Base-by-base conservation (phyloP, 1,140 invertebrate species). In the Asbolus verrucosus region DNA sequence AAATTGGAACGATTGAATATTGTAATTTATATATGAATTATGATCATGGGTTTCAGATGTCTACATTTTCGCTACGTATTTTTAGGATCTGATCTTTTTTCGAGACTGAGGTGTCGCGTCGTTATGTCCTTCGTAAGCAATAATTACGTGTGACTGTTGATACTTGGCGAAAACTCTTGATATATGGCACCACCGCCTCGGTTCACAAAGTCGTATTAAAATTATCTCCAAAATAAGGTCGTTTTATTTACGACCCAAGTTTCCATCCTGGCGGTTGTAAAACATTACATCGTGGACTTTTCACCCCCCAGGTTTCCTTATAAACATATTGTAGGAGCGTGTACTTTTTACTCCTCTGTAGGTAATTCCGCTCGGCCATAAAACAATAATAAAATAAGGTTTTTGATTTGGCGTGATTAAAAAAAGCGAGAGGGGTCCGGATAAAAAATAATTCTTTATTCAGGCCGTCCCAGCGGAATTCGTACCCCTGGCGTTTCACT, bases 321-420 rank as follows among this genome's bases (percentile, higher is more conserved):
- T 18, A 41, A 70, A 66, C 69, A 70, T 59, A 70, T 66, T 69
- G 67, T 65, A 33, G 41, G 33, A 38, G 43, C 54, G 30, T 60
- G 69, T 70, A 70, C 59, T 70, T 66, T 50, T 65, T 39, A 60
- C 69, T 70, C 68, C 16, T 50, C 16, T 50, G 43, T 19, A 54
- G 46, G 46, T 54, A 54, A 54, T 63, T 63, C 39, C 31, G 15
- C n/a, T 11, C 19, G 70, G 63, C 73, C 75, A 70, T 79, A 79
- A 79, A 79, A 77, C 78, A 79, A 78, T 79, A 78, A 79, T 77
- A 79, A 77, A 77, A 72, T 76, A 76, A 74, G 76, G 74, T 77
- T 77, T 77, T 77, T 78, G 75, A 79, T 78, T 78, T 74, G 73
- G 76, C 72, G 73, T 79, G 78, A 79, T 79, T 79, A 79, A 79